phyloP scores from a whole-genome alignment of 2,797 vertebrate species.

The Pipistrellus pipistrellus region DNA sequence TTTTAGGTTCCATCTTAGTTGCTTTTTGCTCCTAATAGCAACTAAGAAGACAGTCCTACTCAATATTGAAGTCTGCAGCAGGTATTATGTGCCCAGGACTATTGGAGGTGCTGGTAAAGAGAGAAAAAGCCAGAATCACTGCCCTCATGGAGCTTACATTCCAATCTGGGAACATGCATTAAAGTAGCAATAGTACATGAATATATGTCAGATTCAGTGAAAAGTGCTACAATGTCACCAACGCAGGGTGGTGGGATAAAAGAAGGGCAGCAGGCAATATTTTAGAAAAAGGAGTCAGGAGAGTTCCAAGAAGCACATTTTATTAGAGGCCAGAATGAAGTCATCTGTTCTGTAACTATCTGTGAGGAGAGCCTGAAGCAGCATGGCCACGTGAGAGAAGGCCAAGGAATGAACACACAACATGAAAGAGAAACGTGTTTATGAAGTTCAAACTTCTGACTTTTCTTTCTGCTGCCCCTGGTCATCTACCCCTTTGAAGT shows the following conservation, averaged over 20 bases:
- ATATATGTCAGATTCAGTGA: background rate
- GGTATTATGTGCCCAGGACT: background rate
- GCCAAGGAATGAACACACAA: fast-evolving
- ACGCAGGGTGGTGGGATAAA: no score
- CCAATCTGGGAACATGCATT: background rate
- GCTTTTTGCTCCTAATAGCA: background rate
- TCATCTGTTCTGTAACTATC: background rate
- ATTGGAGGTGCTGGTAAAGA: fast-evolving
- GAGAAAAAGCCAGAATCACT: background rate
- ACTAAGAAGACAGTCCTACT: background rate
- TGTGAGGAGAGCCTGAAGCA: background rate
- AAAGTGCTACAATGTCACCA: background rate
- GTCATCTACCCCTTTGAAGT: background rate
- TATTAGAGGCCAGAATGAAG: background rate
- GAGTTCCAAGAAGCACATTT: background rate
- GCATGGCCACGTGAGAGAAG: fast-evolving
- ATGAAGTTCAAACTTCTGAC: background rate
- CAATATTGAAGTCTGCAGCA: background rate
- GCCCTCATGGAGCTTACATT: fast-evolving
- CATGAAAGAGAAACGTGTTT: background rate
- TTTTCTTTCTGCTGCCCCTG: background rate
- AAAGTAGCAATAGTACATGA: background rate
- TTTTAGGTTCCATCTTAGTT: background rate
- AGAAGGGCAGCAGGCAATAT: background rate
- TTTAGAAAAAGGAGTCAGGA: background rate